Base-by-base conservation (phyloP, 1,140 invertebrate genomes). In the Dendroctonus ponderosae region DNA sequence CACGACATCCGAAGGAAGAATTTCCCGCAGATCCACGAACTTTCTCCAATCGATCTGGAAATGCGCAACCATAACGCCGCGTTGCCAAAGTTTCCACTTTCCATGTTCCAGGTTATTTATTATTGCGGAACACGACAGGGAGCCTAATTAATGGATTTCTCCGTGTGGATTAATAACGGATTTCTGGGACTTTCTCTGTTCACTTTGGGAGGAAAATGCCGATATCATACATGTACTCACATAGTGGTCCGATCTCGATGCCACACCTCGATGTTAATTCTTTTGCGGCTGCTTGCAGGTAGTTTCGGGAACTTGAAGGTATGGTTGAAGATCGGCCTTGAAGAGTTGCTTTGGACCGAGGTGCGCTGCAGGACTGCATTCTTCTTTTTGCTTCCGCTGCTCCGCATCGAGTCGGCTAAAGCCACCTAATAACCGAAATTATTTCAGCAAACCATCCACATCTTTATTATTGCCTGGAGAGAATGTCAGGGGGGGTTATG, bases 191-290 rank as follows among this genome's bases (percentile, higher is more conserved):
- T 26, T 26, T 26, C 3, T 26, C 26, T 26, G 12, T 46, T 12
- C 12, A 46, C 44, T 46, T 46, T 46, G 9, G 12, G 44, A 46
- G 12, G 44, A 4, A 46, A 46, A 46, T 46, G 12, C 9, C 11
- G 39, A 58, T 50, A 67, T 67, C 65, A 54, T 67, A 67, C 65
- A 49, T 63, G 43, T 66, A 59, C 71, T 74, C 79, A 83, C 82
- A 81, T 83, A 70, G 78, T 75, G 70, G 76, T 78, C 44, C 82
- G 75, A 73, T 83, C 80, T 68, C 82, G 75, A 75, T 83, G 82
- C 82, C 82, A 83, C 40, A 82, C 81, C 54, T 82, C 80, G 62
- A 83, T 68, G 67, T 81, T 78, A 26, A 83, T 70, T 46, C 76
- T 72, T 61, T 77, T 75, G 6, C 66, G 51, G 43, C 15, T 50